Percentiles rank a stretch among this genome's conserved stretches.
Conservation (phyloP, 2,888 invertebrate species). For the Helobdella robusta region DNA sequence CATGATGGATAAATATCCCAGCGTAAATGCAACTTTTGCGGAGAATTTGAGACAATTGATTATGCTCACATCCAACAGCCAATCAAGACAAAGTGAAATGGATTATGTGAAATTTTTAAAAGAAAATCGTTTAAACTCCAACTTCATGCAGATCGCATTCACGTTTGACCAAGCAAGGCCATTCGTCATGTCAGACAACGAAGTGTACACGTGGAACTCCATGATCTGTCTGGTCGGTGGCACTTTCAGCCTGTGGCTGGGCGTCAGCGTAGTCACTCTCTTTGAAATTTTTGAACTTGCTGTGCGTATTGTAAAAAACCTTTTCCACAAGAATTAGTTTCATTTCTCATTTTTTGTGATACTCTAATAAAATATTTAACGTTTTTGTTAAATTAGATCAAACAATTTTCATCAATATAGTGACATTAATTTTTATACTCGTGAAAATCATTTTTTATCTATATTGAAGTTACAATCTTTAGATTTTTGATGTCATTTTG, state of each 20-base stretch:
- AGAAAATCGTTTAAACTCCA: not conserved
- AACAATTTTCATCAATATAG: too few relatives aligned
- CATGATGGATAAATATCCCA: not conserved
- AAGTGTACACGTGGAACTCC: constrained; percentile 5
- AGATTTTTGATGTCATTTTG: too few relatives aligned
- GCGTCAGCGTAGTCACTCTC: constrained; percentile 13
- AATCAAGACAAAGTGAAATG: not conserved
- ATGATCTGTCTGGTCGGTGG: constrained; percentile 17
- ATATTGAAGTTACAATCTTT: too few relatives aligned
- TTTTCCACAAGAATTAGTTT: too few relatives aligned
- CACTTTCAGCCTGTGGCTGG: constrained; percentile 23
- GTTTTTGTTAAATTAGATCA: too few relatives aligned
- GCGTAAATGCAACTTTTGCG: not conserved
- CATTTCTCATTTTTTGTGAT: too few relatives aligned
- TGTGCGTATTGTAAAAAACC: too few relatives aligned
- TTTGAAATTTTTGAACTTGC: constrained; percentile 18
- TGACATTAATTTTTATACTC: too few relatives aligned
- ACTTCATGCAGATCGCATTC: constrained; percentile 15
- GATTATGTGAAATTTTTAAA: too few relatives aligned
- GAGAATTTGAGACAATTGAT: too few relatives aligned
- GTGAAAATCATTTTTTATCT: too few relatives aligned
- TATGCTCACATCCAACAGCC: not conserved
- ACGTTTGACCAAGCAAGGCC: constrained; percentile 8
- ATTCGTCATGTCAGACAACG: not conserved
- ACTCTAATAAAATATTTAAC: too few relatives aligned